These are phyloP conservation scores for Heliornis fulica DNA, from an alignment of 2,113 vertebrate species.

Conservation along the genomic window DNA sequence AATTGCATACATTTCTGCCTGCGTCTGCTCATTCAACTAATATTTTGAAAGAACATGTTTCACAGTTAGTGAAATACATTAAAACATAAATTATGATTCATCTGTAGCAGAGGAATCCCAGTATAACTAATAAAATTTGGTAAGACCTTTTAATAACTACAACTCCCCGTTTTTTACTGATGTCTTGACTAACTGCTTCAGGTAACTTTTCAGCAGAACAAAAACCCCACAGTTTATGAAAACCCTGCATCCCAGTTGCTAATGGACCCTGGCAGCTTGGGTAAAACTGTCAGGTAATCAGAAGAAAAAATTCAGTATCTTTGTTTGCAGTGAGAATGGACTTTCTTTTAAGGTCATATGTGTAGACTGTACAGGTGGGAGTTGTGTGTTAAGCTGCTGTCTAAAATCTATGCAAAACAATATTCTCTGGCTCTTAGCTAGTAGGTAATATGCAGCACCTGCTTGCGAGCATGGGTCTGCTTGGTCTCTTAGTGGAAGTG, in stretches of 20 bases:
- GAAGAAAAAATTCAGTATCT: background rate
- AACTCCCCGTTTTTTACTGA: background rate
- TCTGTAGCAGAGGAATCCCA: background rate
- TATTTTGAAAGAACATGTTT: background rate
- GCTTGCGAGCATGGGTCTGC: background rate
- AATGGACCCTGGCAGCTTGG: background rate
- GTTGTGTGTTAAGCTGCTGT: background rate
- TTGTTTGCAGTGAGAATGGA: background rate
- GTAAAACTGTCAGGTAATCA: background rate
- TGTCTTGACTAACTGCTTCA: background rate
- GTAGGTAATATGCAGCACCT: background rate
- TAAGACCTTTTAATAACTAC: background rate
- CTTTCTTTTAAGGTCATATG: background rate
- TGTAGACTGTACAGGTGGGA: background rate
- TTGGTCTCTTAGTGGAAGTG: background rate
- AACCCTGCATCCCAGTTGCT: background rate
- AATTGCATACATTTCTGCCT: background rate
- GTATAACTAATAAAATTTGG: background rate
- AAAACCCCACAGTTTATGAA: background rate
- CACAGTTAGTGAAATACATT: background rate
- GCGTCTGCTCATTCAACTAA: background rate
- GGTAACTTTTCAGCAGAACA: background rate
- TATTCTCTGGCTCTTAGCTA: background rate
- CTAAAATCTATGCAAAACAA: constrained; percentile 10
- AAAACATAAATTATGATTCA: background rate